A percentile compares a stretch with the other conserved stretches of the same genome.
Evolutionary conservation across 2,797 vertebrate species (phyloP).

Genomic region (Pseudocheirus occidentalis): DNA sequence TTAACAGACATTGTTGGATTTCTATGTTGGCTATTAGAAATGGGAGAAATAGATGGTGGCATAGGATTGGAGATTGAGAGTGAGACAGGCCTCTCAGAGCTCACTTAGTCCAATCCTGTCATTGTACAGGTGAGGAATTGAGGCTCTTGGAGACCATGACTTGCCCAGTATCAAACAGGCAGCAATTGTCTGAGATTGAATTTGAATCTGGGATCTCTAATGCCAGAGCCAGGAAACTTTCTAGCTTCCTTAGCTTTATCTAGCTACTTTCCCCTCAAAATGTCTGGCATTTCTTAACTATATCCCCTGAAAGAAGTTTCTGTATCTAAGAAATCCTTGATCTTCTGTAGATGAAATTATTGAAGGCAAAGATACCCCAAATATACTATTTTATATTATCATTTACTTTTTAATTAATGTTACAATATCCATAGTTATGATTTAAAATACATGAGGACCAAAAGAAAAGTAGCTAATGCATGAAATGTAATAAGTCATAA

Average conservation of each 20-base stretch:
- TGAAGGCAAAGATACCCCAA: background rate
- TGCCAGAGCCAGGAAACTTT: background rate
- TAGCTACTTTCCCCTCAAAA: background rate
- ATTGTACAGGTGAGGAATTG: background rate
- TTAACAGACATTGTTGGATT: background rate
- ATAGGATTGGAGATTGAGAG: background rate
- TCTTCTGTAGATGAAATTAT: background rate
- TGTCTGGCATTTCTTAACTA: accelerated
- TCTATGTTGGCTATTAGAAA: background rate
- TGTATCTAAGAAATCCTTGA: background rate
- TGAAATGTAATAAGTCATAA: constrained; percentile 46
- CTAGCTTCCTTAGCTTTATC: background rate
- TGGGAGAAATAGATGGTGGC: background rate
- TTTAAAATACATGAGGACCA: constrained; percentile 44
- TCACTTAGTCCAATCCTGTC: background rate
- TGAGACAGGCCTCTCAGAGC: background rate
- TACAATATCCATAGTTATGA: constrained; percentile 39
- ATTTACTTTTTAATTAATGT: constrained; percentile 28
- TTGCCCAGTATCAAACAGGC: background rate
- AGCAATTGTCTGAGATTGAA: background rate
- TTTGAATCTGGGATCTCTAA: background rate
- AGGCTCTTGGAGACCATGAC: background rate
- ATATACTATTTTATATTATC: background rate
- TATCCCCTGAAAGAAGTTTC: background rate
- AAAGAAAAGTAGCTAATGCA: constrained; percentile 45